These are phyloP conservation scores for Orthonychiurus folsomi DNA, from an alignment of 2,888 invertebrate species.

Conservation along the genomic window DNA sequence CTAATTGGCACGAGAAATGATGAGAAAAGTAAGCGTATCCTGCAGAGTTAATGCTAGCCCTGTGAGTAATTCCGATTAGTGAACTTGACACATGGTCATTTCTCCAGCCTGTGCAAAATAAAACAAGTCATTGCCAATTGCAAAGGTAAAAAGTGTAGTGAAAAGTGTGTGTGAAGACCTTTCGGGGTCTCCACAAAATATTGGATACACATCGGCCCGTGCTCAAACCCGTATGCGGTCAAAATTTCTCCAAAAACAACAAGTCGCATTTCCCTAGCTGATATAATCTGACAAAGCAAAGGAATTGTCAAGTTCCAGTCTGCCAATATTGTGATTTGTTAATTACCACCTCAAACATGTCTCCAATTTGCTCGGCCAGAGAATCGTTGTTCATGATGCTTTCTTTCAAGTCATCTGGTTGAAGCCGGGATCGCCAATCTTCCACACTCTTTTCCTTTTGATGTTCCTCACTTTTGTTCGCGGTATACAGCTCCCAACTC, in stretches of 20 bases:
- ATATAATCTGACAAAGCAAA: background rate
- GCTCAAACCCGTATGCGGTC: background rate
- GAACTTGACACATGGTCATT: constrained; percentile 30
- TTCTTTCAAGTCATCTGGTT: background rate
- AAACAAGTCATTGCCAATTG: too few relatives aligned
- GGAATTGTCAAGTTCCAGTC: background rate
- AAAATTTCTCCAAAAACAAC: background rate
- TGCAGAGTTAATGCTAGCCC: constrained; percentile 24
- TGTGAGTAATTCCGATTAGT: constrained; percentile 34
- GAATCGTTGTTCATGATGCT: background rate
- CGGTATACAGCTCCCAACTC: background rate
- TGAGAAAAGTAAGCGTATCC: constrained; percentile 34
- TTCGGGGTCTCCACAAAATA: background rate
- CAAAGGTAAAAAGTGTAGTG: too few relatives aligned
- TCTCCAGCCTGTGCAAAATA: constrained; percentile 31
- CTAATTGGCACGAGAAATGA: constrained; percentile 32
- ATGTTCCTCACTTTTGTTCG: background rate
- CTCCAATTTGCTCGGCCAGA: background rate
- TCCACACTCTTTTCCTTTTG: background rate
- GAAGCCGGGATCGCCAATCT: background rate
- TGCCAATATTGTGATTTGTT: background rate
- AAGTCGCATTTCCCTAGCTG: background rate
- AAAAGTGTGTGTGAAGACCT: too few relatives aligned
- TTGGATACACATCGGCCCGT: background rate
- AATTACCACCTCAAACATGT: constrained; percentile 3